These are phyloP conservation scores for Eptesicus fuscus DNA, from an alignment of 2,113 vertebrate genomes.

Conservation along the genomic window DNA sequence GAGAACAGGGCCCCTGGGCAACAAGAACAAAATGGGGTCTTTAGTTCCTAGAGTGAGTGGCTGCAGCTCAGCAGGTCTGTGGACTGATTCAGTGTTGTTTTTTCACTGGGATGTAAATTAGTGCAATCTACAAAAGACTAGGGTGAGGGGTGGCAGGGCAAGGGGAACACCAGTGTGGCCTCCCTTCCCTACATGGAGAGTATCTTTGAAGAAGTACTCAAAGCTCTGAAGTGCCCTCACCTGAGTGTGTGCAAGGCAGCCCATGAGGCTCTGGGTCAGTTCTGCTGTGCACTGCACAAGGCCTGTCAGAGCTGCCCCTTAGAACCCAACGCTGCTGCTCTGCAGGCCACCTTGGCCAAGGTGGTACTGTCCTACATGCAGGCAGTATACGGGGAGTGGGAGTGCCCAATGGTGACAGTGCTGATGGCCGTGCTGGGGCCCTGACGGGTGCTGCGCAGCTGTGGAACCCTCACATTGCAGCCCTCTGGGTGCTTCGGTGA, in stretches of 20 bases:
- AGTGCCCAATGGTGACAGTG: conserved; percentile 89
- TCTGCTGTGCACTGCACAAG: conserved; percentile 86
- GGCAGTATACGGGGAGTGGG: conserved; percentile 80
- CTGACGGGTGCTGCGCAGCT: conserved; percentile 85
- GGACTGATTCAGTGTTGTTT: conserved; percentile 68
- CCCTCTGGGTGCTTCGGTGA: conserved; percentile 80
- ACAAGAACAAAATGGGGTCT: conserved; percentile 38
- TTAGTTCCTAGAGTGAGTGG: conserved; percentile 39
- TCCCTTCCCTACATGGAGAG: conserved; percentile 90
- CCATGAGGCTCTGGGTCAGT: conserved; percentile 88
- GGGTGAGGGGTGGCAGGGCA: conserved; percentile 59
- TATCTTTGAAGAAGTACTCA: conserved; percentile 87
- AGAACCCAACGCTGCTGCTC: conserved; percentile 81
- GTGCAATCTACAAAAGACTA: conserved; percentile 88
- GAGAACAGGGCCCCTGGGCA: conserved; percentile 42
- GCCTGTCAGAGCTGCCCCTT: conserved; percentile 84
- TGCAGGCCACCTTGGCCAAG: conserved; percentile 82
- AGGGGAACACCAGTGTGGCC: conserved; percentile 69
- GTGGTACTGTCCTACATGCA: conserved; percentile 85
- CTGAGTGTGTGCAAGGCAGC: conserved; percentile 87
- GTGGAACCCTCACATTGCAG: conserved; percentile 81
- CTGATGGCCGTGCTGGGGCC: conserved; percentile 87
- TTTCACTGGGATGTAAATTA: conserved; percentile 79
- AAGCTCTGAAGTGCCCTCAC: conserved; percentile 87
- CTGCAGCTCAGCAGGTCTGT: conserved; percentile 75